Evolutionary conservation across 1,140 invertebrate species (phyloP).

Genomic region (Zophobas morio): DNA sequence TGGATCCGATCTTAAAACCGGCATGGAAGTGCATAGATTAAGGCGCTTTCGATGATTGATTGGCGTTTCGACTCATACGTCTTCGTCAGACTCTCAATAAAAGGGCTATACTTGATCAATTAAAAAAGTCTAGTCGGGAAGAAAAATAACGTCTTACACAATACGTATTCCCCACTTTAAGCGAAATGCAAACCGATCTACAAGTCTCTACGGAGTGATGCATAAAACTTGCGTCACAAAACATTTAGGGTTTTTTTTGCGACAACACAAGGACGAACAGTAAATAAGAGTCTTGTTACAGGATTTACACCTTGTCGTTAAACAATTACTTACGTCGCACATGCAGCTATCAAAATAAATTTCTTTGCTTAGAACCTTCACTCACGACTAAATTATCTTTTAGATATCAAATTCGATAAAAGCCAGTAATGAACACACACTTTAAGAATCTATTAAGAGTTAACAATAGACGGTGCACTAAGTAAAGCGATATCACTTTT

Average conservation of each 20-base stretch:
- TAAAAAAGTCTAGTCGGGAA: not conserved
- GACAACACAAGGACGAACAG: no score
- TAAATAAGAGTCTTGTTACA: no score
- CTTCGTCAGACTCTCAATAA: constrained; percentile 39
- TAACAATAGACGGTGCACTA: no score
- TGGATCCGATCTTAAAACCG: constrained; percentile 39
- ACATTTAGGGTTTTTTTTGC: not conserved
- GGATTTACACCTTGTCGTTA: constrained; percentile 4
- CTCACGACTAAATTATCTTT: constrained; percentile 14
- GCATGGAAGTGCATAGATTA: constrained; percentile 47
- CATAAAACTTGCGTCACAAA: not conserved
- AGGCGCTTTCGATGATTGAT: constrained; percentile 47
- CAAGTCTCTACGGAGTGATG: no score
- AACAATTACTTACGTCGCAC: constrained; percentile 13
- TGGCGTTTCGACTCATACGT: constrained; percentile 41
- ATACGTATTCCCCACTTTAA: no score
- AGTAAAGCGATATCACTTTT: no score
- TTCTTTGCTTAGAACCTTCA: not conserved
- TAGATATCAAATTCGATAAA: not conserved
- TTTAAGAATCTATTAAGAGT: not conserved
- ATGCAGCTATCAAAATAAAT: not conserved
- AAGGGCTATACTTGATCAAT: constrained; percentile 25
- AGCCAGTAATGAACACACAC: not conserved
- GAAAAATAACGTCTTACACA: no score
- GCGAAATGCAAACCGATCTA: no score